Percentiles rank a stretch among this genome's conserved stretches.
Conservation (phyloP, 2,797 vertebrate species). For the Pseudochaenichthys georgianus region DNA sequence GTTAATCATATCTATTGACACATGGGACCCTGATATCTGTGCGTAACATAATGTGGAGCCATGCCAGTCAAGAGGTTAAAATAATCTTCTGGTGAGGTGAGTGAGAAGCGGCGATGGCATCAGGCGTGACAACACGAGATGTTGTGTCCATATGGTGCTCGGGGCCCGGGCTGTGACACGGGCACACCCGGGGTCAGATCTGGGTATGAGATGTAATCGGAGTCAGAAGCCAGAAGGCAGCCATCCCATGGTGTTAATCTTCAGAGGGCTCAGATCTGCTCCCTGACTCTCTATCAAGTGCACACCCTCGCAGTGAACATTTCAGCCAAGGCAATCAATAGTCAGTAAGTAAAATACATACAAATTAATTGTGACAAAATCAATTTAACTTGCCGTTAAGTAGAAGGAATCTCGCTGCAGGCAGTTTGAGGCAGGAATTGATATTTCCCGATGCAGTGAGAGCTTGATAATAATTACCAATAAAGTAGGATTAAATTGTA, state of each 20-base stretch:
- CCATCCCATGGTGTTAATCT: conserved; percentile 72
- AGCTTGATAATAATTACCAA: conserved; percentile 9
- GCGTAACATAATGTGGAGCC: conserved; percentile 25
- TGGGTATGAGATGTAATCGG: conserved; percentile 64
- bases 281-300: conserved; percentile 52
- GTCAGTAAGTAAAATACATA: conserved; percentile 4
- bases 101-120: conserved; percentile 30
- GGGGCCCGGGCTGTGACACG: conserved; percentile 42
- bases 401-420: conserved; percentile 38
- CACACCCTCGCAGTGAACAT: conserved; percentile 14
- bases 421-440: conserved; percentile 21
- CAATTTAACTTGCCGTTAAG: conserved; percentile 33
- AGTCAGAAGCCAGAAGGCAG: conserved; percentile 67
- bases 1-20: conserved; percentile 27
- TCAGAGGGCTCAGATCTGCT: conserved; percentile 67
- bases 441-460: conserved; percentile 22
- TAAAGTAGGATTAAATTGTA: conserved; percentile 8
- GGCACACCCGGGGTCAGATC: conserved; percentile 55
- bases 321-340: conserved; percentile 9
- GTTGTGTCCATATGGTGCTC: conserved; percentile 60
- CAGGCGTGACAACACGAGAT: conserved; percentile 43
- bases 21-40: conserved; percentile 9
- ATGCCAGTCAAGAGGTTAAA: conserved; percentile 42
- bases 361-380: conserved; percentile 37
- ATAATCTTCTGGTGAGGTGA: conserved; percentile 33